phyloP scores from a whole-genome alignment of 2,797 vertebrate genomes.

The Decapterus maruadsi region DNA sequence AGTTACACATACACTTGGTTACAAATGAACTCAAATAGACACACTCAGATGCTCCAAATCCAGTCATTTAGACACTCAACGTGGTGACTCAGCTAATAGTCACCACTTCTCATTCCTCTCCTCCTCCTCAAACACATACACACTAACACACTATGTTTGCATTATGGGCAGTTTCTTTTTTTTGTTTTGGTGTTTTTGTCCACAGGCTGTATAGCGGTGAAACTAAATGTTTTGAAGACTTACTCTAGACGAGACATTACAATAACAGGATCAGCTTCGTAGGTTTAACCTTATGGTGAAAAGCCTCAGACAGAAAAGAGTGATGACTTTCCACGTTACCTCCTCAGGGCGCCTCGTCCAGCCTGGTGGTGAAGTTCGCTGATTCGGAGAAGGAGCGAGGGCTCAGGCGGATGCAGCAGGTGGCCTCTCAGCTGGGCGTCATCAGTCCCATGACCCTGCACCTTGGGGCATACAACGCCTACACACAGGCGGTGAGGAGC shows the following conservation, averaged over 20 bases:
- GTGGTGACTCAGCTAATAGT: constrained; percentile 71
- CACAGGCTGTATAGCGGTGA: neutral
- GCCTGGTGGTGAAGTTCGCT: constrained; percentile 89
- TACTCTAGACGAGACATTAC: too few relatives aligned
- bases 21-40: constrained; percentile 34
- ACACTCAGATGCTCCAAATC: constrained; percentile 61
- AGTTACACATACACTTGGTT: constrained; percentile 10
- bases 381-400: constrained; percentile 91
- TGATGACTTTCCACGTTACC: constrained; percentile 17
- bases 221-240: neutral
- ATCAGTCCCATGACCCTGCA: constrained; percentile 97
- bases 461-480: constrained; percentile 96
- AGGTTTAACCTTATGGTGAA: neutral
- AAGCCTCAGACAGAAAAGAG: constrained; percentile 23
- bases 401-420: constrained; percentile 95
- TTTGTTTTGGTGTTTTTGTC: neutral
- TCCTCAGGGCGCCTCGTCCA: constrained; percentile 91
- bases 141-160: constrained; percentile 16
- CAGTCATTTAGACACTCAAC: constrained; percentile 63
- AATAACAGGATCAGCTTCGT: too few relatives aligned
- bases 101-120: constrained; percentile 70
- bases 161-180: neutral
- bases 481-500: constrained; percentile 93
- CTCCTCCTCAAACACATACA: constrained; percentile 46
- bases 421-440: constrained; percentile 95